Percentiles rank a stretch among this genome's conserved stretches.
Conservation (phyloP, 2,113 vertebrate species). For the Rhegmatorhina hoffmannsi region DNA sequence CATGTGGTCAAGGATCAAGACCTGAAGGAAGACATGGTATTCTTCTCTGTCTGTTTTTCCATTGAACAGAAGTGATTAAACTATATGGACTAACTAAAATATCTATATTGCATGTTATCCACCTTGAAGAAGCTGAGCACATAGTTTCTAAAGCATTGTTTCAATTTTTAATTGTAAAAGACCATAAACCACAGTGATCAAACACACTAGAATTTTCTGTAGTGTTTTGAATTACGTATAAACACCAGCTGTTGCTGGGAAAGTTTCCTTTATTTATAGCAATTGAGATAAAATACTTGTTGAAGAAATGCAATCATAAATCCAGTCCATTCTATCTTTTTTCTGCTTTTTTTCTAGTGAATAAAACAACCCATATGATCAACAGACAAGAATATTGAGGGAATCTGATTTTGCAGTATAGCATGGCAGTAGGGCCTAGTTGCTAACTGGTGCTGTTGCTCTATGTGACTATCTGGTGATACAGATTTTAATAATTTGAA, state of each 20-base stretch:
- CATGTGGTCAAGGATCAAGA: background rate
- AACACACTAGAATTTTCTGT: background rate
- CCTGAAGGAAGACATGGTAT: background rate
- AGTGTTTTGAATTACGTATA: background rate
- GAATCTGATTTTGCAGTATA: background rate
- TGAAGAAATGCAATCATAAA: background rate
- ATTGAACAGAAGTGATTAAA: background rate
- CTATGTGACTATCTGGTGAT: background rate
- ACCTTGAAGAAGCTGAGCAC: background rate
- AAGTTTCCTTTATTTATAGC: background rate
- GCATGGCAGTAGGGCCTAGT: fast-evolving
- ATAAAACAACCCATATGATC: background rate
- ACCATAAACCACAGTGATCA: background rate
- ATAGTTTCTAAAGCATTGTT: background rate
- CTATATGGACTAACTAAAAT: background rate
- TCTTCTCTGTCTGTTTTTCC: background rate
- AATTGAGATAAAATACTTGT: background rate
- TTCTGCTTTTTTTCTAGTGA: background rate
- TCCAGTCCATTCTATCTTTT: background rate
- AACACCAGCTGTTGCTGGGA: background rate
- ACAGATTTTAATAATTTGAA: background rate
- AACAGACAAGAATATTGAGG: background rate
- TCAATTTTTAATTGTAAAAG: background rate
- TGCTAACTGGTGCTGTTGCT: background rate
- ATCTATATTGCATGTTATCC: background rate